phyloP scores from a whole-genome alignment of 53 echinoderm and acorn worm species.

The Luidia sarsii region DNA sequence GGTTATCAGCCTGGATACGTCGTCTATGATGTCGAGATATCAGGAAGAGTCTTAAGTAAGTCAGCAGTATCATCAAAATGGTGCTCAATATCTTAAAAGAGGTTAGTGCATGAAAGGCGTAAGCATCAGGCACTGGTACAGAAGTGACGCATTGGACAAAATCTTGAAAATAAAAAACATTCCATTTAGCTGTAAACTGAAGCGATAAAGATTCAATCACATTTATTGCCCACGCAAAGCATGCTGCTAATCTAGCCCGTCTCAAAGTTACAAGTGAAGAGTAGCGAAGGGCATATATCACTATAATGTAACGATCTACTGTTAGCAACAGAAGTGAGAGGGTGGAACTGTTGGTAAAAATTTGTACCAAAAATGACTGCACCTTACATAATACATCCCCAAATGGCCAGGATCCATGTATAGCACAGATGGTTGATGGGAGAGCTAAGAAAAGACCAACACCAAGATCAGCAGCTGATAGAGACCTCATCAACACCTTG shows the following conservation, averaged over 20 bases:
- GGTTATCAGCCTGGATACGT: constrained; percentile 21
- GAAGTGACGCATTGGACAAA: neutral
- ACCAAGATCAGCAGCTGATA: constrained; percentile 17
- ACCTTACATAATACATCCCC: constrained; percentile 6
- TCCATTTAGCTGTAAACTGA: neutral
- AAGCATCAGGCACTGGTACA: neutral
- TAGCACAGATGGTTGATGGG: constrained; percentile 1
- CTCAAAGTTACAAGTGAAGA: constrained; percentile 12
- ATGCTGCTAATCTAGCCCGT: constrained; percentile 15
- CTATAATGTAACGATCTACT: constrained; percentile 40
- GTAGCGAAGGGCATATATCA: constrained; percentile 46
- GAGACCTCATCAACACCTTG: constrained; percentile 36
- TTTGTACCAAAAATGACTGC: neutral
- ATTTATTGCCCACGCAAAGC: neutral
- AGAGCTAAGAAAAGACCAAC: neutral
- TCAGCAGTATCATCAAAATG: neutral
- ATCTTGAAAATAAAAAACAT: too few species aligned
- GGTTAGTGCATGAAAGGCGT: neutral
- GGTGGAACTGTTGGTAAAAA: neutral
- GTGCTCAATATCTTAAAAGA: neutral
- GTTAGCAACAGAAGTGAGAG: constrained; percentile 27
- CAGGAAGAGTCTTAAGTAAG: constrained; percentile 20
- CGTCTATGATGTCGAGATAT: constrained; percentile 35
- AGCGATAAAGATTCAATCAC: neutral
- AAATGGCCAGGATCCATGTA: constrained; percentile 8